phyloP scores from a whole-genome alignment of 2,888 invertebrate genomes.

The Dione juno region DNA sequence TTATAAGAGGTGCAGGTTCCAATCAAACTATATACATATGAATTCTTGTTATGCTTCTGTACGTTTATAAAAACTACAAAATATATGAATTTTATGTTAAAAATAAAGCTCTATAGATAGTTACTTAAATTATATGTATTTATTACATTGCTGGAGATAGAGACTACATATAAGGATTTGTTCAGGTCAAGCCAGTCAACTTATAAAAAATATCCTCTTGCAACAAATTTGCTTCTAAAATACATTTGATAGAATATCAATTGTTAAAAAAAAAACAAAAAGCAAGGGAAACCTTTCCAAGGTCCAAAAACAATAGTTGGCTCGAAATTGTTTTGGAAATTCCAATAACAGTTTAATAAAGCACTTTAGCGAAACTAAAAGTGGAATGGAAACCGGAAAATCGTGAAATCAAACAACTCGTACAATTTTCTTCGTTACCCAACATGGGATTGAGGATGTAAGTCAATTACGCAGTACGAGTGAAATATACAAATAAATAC shows the following conservation, averaged over 20 bases:
- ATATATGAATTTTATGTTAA: too few species aligned
- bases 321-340: slow-evolving; percentile 34
- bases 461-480: slow-evolving; percentile 11
- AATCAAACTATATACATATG: too few species aligned
- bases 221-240: background rate
- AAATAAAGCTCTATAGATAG: too few species aligned
- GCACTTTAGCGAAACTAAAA: slow-evolving; percentile 27
- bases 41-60: too few species aligned
- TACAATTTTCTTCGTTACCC: slow-evolving; percentile 25
- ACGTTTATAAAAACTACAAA: too few species aligned
- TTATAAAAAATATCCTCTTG: background rate
- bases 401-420: slow-evolving; percentile 18
- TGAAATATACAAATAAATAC: slow-evolving; percentile 7
- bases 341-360: slow-evolving; percentile 39
- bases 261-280: background rate
- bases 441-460: slow-evolving; percentile 22
- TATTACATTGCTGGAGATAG: too few species aligned
- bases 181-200: background rate
- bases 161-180: too few species aligned
- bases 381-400: slow-evolving; percentile 29
- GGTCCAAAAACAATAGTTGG: slow-evolving; percentile 20
- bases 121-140: too few species aligned
- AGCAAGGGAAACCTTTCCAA: background rate
- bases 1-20: too few species aligned
- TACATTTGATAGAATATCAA: background rate